Conservation (phyloP, 2,888 invertebrate species). For the Cordilura impudica region DNA sequence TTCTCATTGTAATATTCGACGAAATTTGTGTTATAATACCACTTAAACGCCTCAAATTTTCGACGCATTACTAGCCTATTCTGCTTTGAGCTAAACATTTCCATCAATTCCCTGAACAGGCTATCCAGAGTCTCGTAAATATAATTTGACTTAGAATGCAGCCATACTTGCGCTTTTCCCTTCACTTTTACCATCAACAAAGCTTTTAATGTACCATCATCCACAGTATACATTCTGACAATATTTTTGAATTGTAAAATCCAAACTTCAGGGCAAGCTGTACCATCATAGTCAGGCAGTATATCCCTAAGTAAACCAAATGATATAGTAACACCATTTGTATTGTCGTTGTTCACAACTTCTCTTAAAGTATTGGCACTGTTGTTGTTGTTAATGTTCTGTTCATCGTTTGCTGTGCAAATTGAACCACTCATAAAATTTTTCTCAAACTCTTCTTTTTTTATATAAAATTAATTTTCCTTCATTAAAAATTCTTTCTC, state of each 20-base stretch:
- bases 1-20: conserved; percentile 51
- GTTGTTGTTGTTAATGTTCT: not conserved
- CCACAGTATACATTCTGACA: not conserved
- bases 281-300: conserved; percentile 36
- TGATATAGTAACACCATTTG: too few relatives aligned
- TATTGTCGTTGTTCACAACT: not conserved
- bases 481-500: conserved; percentile 6
- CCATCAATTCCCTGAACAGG: not conserved
- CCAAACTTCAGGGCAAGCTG: conserved; percentile 10
- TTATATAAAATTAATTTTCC: conserved; percentile 26
- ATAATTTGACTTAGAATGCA: conserved; percentile 44
- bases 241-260: conserved; percentile 31
- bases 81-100: conserved; percentile 11
- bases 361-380: not conserved
- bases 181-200: conserved; percentile 41
- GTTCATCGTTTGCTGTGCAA: not conserved
- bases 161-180: conserved; percentile 43
- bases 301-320: conserved; percentile 22
- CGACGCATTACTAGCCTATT: conserved; percentile 41
- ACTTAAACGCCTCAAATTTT: conserved; percentile 47
- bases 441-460: conserved; percentile 5
- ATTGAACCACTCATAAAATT: not conserved
- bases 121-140: not conserved
- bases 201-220: conserved; percentile 3
- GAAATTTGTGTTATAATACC: conserved; percentile 35